These are phyloP conservation scores for Erebia ligea DNA, from an alignment of 2,888 invertebrate species.

Conservation along the genomic window DNA sequence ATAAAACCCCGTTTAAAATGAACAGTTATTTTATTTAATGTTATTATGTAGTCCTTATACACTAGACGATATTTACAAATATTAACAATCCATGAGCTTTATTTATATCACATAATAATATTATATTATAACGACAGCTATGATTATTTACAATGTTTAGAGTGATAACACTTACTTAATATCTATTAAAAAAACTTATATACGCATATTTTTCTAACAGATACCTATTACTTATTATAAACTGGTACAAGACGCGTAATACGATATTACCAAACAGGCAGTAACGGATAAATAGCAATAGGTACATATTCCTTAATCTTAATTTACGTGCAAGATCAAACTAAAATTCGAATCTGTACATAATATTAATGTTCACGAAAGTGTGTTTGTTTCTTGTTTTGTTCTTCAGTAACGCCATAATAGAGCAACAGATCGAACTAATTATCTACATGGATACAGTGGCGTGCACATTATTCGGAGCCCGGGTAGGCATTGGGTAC, in stretches of 20 bases:
- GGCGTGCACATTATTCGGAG: too few species aligned
- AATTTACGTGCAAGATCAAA: too few species aligned
- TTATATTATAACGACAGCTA: conserved; percentile 35
- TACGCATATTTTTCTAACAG: not conserved
- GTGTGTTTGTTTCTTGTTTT: too few species aligned
- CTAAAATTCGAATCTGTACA: too few species aligned
- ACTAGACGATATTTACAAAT: conserved; percentile 64
- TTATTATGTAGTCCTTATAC: conserved; percentile 50
- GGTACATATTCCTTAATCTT: too few species aligned
- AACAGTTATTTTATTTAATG: conserved; percentile 65
- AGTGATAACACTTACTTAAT: conserved; percentile 15
- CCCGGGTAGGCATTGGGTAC: too few species aligned
- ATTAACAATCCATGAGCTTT: conserved; percentile 56
- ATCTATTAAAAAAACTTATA: conserved; percentile 2
- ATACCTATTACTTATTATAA: conserved; percentile 2
- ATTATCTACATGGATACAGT: too few species aligned
- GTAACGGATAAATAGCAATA: too few species aligned
- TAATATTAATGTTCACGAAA: too few species aligned
- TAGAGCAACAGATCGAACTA: too few species aligned
- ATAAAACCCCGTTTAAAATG: conserved; percentile 62
- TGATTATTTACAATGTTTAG: conserved; percentile 41
- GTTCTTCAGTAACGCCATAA: too few species aligned
- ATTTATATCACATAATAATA: conserved; percentile 47
- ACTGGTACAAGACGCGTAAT: conserved; percentile 1
- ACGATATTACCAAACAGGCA: not conserved